Base-by-base conservation (phyloP, 1,140 invertebrate species). In the Ptiloglossa arizonensis region DNA sequence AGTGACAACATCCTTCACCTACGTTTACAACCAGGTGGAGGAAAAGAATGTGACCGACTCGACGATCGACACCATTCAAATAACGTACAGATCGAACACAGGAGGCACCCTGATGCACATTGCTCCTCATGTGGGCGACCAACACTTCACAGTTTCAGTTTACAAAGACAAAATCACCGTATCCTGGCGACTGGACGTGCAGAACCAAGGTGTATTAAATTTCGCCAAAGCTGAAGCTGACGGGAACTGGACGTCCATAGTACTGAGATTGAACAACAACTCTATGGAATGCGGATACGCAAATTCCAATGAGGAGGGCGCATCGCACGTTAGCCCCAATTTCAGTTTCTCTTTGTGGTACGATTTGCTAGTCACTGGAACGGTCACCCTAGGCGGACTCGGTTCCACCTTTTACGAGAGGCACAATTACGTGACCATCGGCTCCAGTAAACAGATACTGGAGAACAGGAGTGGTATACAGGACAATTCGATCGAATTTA, bases 101-200 rank as follows among this genome's bases (percentile, higher is more conserved):
- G 96, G 96, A 52, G 96, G 96, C 68, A 96, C 95, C 19, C 82
- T 96, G 15, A 91, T 97, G 69, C 94, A 94, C 69, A 93, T 94
- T 59, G 88, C 92, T 35, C 93, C 94, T 60, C 92, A 93, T 11
- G 93, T 93, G n/a, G 86, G 86, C 2, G 87, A 91, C 27, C 82
- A 90, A 44, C 94, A 95, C 91, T 96, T 96, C 86, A 94, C 94
- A 1, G 93, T 97, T 52, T 96, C 95, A 27, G 95, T 96, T 35
- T 95, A 94, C 86, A 94, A 94, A 66, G 95, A 96, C 76, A 94
- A 94, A 79, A 94, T 96, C 29, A 94, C 95, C 0, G 91, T 96
- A 6, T 93, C 94, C 64, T 96, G 95, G 95, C 94, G 94, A 57
- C 89, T 96, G 13, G 92, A 93, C 35, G 80, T 89, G 2, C 90